phyloP scores from a whole-genome alignment of 2,113 vertebrate genomes.

The Cygnus atratus region DNA sequence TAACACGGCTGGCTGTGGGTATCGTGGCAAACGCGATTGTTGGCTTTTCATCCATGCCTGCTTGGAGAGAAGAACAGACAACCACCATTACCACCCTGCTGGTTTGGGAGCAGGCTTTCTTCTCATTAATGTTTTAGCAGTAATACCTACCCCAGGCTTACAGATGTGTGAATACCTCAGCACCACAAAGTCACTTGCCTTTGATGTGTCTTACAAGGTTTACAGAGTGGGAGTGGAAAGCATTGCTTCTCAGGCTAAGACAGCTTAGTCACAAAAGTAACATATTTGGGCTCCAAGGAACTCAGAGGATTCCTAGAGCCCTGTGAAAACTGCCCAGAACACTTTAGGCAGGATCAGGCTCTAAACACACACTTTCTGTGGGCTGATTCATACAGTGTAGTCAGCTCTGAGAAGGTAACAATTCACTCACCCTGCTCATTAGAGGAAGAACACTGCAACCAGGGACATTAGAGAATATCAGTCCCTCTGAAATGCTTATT shows the following conservation, averaged over 20 bases:
- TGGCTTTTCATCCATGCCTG: conserved; percentile 83
- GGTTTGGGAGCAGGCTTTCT: background rate
- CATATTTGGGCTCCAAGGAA: background rate
- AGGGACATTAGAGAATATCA: background rate
- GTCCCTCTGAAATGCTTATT: background rate
- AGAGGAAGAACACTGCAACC: background rate
- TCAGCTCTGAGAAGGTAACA: background rate
- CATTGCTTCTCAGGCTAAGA: background rate
- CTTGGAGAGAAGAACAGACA: background rate
- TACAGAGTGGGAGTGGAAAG: background rate
- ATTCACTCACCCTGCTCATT: background rate
- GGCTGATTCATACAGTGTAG: background rate
- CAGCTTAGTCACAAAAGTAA: background rate
- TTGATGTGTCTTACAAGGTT: background rate
- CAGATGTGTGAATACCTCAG: background rate
- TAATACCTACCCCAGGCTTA: background rate
- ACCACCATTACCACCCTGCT: background rate
- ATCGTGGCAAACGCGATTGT: conserved; percentile 79
- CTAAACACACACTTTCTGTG: background rate
- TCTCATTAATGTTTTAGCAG: background rate
- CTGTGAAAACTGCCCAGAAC: background rate
- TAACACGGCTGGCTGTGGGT: conserved; percentile 84
- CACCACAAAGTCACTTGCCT: background rate
- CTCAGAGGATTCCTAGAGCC: background rate
- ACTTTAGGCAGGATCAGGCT: background rate